Conservation (phyloP, 2,888 invertebrate species). For the Pandemis cinnamomeana region DNA sequence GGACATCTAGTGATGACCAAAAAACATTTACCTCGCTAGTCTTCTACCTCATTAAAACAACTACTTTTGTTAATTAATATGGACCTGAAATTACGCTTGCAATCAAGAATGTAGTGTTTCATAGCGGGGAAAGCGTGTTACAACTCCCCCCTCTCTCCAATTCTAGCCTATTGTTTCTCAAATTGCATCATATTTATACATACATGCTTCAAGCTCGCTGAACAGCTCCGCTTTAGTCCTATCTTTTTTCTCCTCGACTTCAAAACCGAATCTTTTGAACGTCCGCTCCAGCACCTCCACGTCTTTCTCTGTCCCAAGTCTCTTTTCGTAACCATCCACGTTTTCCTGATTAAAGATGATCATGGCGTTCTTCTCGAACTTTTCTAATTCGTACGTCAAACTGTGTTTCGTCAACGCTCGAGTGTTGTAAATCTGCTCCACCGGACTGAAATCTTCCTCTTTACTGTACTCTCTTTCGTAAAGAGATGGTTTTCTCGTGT, state of each 20-base stretch:
- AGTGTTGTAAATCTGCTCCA: conserved; percentile 21
- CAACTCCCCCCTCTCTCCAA: neutral
- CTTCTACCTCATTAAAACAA: no score
- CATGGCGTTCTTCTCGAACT: conserved; percentile 41
- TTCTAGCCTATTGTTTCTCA: neutral
- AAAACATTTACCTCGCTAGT: no score
- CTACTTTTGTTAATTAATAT: no score
- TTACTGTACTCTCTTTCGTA: conserved; percentile 18
- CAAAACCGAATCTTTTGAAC: conserved; percentile 31
- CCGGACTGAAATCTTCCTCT: conserved; percentile 15
- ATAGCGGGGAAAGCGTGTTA: neutral
- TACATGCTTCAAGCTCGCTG: conserved; percentile 29
- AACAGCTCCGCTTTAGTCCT: conserved; percentile 26
- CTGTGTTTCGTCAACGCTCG: conserved; percentile 32
- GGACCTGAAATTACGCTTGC: no score
- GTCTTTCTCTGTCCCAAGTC: conserved; percentile 33
- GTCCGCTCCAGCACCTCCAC: conserved; percentile 31
- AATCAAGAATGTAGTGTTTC: no score
- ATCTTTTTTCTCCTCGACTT: conserved; percentile 30
- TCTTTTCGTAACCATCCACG: conserved; percentile 32
- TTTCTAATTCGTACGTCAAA: conserved; percentile 39
- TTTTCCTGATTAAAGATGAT: conserved; percentile 42
- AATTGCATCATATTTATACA: conserved; percentile 13
- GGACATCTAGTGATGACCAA: no score
- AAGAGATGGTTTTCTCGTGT: neutral